phyloP scores from a whole-genome alignment of 2,888 invertebrate genomes.

The Platycnemis pennipes region DNA sequence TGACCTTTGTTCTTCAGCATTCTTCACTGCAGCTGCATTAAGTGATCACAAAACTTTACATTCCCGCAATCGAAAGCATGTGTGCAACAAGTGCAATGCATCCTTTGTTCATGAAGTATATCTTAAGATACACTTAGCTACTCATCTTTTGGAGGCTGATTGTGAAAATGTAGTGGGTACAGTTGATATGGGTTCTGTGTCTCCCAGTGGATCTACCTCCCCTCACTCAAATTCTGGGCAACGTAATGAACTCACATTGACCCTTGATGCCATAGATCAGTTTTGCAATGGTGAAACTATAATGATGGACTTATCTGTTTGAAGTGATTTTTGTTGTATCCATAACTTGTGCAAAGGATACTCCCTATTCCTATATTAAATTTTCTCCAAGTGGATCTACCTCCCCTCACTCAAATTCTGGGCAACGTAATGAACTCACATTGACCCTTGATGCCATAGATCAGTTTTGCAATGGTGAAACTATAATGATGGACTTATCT shows the following conservation, averaged over 20 bases:
- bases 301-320: constrained; percentile 58
- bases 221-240: constrained; percentile 34
- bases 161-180: not conserved
- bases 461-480: constrained; percentile 65
- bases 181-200: not conserved
- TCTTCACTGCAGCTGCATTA: constrained; percentile 70
- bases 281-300: constrained; percentile 64
- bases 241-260: constrained; percentile 46
- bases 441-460: constrained; percentile 55
- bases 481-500: constrained; percentile 60
- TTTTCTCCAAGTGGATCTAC: constrained; percentile 6
- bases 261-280: constrained; percentile 58
- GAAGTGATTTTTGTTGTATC: not conserved
- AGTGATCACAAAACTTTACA: constrained; percentile 69
- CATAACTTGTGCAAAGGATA: not conserved
- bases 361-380: not conserved
- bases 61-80: constrained; percentile 39
- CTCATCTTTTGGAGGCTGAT: constrained; percentile 55
- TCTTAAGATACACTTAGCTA: constrained; percentile 68
- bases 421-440: constrained; percentile 38
- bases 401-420: constrained; percentile 49
- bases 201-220: constrained; percentile 28
- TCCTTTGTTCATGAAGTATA: constrained; percentile 69
- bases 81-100: constrained; percentile 54
- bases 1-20: constrained; percentile 68